These are phyloP conservation scores for Ommatoiulus sabulosus DNA, from an alignment of 2,888 invertebrate genomes.

Conservation along the genomic window DNA sequence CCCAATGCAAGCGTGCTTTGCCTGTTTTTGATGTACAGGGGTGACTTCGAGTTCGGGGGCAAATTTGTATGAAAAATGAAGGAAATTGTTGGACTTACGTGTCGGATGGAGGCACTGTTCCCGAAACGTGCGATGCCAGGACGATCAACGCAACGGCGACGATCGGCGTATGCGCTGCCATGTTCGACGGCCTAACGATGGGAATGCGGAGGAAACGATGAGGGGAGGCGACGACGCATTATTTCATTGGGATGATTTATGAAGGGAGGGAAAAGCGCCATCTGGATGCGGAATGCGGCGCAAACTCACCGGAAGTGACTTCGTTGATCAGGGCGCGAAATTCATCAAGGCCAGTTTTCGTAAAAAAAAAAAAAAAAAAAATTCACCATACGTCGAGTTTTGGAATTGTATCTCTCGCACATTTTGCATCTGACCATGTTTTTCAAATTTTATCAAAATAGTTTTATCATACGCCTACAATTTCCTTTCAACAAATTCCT, in stretches of 20 bases:
- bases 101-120: background rate
- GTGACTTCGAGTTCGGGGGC: background rate
- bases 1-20: background rate
- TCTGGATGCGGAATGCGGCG: background rate
- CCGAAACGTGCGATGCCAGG: background rate
- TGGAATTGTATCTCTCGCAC: too few relatives aligned
- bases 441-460: too few relatives aligned
- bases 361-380: too few relatives aligned
- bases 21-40: background rate
- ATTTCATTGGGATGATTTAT: conserved; percentile 35
- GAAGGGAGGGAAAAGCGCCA: background rate
- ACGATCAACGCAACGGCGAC: background rate
- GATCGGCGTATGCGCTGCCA: background rate
- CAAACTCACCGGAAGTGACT: background rate
- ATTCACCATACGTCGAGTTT: too few relatives aligned
- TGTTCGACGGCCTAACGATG: background rate
- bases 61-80: background rate
- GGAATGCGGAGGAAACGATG: conserved; percentile 15
- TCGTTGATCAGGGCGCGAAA: background rate
- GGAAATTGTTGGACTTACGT: background rate
- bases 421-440: too few relatives aligned
- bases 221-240: conserved; percentile 20
- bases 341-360: background rate
- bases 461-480: too few relatives aligned
- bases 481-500: too few relatives aligned